Conservation (phyloP, 2,113 vertebrate genomes). For the Petromus typicus region DNA sequence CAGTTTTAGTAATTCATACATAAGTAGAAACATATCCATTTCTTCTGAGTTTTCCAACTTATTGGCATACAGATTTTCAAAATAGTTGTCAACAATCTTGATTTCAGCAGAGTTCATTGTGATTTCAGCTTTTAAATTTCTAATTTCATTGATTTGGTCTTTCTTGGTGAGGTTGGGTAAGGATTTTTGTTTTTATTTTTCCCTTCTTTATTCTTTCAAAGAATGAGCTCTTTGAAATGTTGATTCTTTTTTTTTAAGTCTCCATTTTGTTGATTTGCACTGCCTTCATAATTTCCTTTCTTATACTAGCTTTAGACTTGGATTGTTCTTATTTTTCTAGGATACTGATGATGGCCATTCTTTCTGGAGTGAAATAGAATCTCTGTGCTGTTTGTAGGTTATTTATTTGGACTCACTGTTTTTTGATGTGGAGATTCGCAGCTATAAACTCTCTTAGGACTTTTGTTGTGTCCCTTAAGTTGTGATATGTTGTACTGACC, state of each 20-base stretch:
- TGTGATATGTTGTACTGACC: background rate
- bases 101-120: background rate
- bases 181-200: background rate
- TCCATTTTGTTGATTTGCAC: background rate
- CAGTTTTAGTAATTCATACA: background rate
- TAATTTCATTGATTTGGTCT: background rate
- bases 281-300: background rate
- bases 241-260: background rate
- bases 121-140: background rate
- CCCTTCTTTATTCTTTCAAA: background rate
- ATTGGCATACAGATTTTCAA: background rate
- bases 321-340: background rate
- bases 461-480: background rate
- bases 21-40: background rate
- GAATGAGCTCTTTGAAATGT: background rate
- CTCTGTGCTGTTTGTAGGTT: too few species aligned
- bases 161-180: background rate
- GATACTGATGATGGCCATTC: background rate
- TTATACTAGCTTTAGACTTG: background rate
- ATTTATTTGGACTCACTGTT: background rate
- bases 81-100: background rate
- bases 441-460: background rate
- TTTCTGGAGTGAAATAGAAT: too few species aligned
- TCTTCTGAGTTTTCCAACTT: background rate
- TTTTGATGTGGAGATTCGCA: background rate